Conservation (phyloP, 2,113 vertebrate species). For the Ciconia maguari region DNA sequence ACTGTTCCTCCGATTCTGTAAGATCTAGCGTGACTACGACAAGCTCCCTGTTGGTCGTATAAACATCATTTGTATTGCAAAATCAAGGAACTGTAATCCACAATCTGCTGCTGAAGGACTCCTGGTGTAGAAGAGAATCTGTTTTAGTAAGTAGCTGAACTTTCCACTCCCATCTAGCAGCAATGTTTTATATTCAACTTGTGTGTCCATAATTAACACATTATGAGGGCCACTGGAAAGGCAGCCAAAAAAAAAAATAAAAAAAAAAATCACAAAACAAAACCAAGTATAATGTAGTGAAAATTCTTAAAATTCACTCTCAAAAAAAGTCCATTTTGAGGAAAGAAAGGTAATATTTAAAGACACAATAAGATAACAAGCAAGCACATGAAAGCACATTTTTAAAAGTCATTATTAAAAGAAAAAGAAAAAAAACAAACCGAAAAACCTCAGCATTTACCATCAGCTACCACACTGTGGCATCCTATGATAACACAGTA, state of each 20-base stretch:
- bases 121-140: not conserved
- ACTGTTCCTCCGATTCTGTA: not conserved
- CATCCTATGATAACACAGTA: not conserved
- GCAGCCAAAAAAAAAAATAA: not conserved
- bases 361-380: not conserved
- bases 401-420: not conserved
- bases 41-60: not conserved
- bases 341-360: not conserved
- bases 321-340: not conserved
- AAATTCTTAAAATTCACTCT: not conserved
- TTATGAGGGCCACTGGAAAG: not conserved
- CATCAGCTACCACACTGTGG: conserved; percentile 24
- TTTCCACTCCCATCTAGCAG: not conserved
- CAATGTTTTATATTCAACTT: not conserved
- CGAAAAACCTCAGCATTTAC: not conserved
- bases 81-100: not conserved
- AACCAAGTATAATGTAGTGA: not conserved
- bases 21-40: fast-evolving
- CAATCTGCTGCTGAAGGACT: not conserved
- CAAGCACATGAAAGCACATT: not conserved
- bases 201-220: not conserved
- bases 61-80: not conserved
- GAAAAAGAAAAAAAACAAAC: not conserved
- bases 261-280: not conserved
- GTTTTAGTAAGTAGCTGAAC: not conserved